These are phyloP conservation scores for Daphoenositta chrysoptera DNA, from an alignment of 2,113 vertebrate species.

Conservation along the genomic window DNA sequence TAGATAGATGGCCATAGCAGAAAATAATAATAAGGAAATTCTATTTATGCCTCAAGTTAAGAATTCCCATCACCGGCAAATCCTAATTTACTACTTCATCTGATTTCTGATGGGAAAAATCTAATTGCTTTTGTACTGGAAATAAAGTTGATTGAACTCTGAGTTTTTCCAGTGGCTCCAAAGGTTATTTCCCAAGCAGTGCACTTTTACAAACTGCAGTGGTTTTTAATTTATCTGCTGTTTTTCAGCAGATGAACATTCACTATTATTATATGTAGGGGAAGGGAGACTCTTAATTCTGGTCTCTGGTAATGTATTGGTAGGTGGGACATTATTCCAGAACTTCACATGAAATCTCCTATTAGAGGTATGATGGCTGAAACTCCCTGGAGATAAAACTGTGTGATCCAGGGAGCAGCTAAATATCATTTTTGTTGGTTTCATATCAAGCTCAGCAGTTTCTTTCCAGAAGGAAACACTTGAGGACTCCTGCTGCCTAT, in stretches of 20 bases:
- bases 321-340: neutral
- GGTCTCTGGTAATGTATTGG: neutral
- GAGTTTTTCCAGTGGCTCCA: constrained; percentile 70
- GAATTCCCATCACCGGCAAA: constrained; percentile 48
- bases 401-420: constrained; percentile 7
- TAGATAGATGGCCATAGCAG: constrained; percentile 14
- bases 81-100: constrained; percentile 71
- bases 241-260: constrained; percentile 34
- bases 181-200: constrained; percentile 75
- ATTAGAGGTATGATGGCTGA: neutral
- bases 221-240: constrained; percentile 52
- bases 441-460: neutral
- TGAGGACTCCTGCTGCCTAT: constrained; percentile 47
- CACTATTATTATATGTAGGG: neutral
- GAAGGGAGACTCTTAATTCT: neutral
- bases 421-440: constrained; percentile 24
- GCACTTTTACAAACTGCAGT: constrained; percentile 44
- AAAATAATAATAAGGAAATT: constrained; percentile 46
- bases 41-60: constrained; percentile 54
- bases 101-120: constrained; percentile 72
- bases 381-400: neutral
- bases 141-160: constrained; percentile 76
- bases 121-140: constrained; percentile 64
- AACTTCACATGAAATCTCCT: neutral
- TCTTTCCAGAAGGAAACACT: constrained; percentile 36